Percentiles rank a stretch among this genome's conserved stretches.
Conservation (phyloP, 2,113 vertebrate species). For the Petaurus breviceps region DNA sequence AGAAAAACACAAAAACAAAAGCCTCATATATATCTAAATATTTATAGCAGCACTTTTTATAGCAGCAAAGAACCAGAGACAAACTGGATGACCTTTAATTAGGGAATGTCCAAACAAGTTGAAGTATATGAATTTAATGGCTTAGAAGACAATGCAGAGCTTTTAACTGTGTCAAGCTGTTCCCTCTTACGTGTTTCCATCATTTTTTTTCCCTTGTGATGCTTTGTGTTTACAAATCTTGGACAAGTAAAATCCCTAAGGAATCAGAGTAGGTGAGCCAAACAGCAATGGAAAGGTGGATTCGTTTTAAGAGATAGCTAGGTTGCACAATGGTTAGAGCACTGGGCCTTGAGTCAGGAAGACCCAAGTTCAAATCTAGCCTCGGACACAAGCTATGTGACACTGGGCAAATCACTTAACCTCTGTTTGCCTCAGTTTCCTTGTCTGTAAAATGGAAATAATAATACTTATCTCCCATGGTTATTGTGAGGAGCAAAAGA, state of each 20-base stretch:
- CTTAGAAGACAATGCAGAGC: background rate
- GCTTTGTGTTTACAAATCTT: background rate
- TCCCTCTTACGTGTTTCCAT: background rate
- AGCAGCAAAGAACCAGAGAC: background rate
- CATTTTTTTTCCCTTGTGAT: background rate
- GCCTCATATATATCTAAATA: background rate
- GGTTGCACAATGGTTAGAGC: background rate
- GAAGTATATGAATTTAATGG: background rate
- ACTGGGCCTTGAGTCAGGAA: background rate
- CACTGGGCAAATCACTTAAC: background rate
- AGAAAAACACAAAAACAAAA: too few species aligned
- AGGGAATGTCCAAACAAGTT: background rate
- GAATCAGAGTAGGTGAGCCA: background rate
- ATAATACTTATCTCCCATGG: background rate
- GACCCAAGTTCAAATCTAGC: background rate
- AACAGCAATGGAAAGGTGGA: background rate
- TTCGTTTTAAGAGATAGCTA: background rate
- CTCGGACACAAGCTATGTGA: background rate
- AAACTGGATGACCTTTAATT: background rate
- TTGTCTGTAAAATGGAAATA: background rate
- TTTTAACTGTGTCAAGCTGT: background rate
- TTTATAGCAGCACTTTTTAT: background rate
- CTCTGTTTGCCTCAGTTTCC: background rate
- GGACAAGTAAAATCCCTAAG: background rate
- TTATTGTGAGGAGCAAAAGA: background rate